Conservation (phyloP, 1,140 invertebrate genomes). For the Listronotus bonariensis region DNA sequence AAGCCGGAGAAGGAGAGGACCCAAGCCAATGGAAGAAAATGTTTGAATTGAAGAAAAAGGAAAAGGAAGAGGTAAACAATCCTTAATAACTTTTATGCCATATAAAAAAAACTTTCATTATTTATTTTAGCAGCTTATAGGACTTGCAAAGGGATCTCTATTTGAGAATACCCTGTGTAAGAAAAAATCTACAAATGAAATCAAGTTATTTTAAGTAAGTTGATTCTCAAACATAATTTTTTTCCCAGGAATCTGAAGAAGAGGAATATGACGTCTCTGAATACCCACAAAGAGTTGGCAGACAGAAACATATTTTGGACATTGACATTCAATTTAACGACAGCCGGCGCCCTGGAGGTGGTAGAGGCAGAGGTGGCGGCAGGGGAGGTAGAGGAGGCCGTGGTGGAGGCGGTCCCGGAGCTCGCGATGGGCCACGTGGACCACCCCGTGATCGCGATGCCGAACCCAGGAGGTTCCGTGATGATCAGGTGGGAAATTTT, state of each 20-base stretch:
- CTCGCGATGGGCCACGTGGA: conserved; percentile 41
- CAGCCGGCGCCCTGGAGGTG: conserved; percentile 70
- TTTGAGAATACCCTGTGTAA: too few species aligned
- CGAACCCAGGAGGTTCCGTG: conserved; percentile 49
- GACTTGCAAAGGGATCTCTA: too few species aligned
- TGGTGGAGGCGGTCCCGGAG: conserved; percentile 45
- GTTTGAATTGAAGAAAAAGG: conserved; percentile 81
- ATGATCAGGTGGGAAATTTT: conserved; percentile 48
- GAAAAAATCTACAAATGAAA: too few species aligned
- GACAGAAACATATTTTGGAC: conserved; percentile 83
- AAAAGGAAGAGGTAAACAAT: conserved; percentile 69
- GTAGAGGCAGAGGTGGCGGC: conserved; percentile 63
- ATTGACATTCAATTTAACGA: conserved; percentile 91
- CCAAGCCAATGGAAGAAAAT: conserved; percentile 91
- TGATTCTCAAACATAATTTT: too few species aligned
- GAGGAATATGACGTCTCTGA: conserved; percentile 78
- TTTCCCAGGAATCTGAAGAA: conserved; percentile 57
- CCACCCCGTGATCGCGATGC: conserved; percentile 43
- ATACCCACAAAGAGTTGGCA: conserved; percentile 84
- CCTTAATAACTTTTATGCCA: not conserved
- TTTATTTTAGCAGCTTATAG: too few species aligned
- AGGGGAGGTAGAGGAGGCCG: conserved; percentile 48
- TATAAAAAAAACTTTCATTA: too few species aligned
- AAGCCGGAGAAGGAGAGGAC: conserved; percentile 91
- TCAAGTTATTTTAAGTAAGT: too few species aligned